Evolutionary conservation across 2,888 invertebrate species (phyloP), one percentile per base, ranked within the genome.

Genomic region (Stenolophus ochropezus): DNA sequence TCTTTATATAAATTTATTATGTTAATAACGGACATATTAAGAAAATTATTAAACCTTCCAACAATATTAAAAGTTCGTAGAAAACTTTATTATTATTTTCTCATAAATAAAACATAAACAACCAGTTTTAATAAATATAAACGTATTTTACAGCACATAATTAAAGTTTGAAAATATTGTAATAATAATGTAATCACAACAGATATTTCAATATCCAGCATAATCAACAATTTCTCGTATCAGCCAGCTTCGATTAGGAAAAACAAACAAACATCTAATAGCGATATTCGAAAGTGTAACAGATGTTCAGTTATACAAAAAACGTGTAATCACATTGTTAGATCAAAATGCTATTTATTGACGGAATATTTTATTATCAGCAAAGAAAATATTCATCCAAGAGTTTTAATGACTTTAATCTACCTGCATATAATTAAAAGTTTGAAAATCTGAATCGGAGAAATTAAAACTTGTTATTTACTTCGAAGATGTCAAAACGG

Each of bases 181-280:
- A 21, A 21, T 21, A 21, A 56, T 56, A 56, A 21, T 61, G n/a
- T 61, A 27, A 61, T 61, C 27, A 5, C 25, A 42, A 42, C 0
- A 1, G 6, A 42, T 42, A 42, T 42, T 42, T 1, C 6, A 42
- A 42, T 42, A 42, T 6, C 33, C 11, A 2, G 0, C 11, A 42
- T 42, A 42, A 42, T 42, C 33, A 42, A 42, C 11, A 42, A 42
- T 0, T 61, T 14, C 25, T n/a, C 14, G 14, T 61, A 61, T 61
- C 61, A 61, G 25, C 20, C 2, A 25, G 61, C 14, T 18, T 23
- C 14, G 61, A 61, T 27, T 61, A 61, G 27, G n/a, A 61, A 61
- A 61, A 61, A 61, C 61, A 14, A 61, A 61, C 25, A 21, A 25
- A 61, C 27, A 61, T 61, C 25, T 23, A 61, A 61, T 21, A 21